These are phyloP conservation scores for Potamilus streckersoni DNA, from an alignment of 1,140 invertebrate genomes.

Conservation along the genomic window DNA sequence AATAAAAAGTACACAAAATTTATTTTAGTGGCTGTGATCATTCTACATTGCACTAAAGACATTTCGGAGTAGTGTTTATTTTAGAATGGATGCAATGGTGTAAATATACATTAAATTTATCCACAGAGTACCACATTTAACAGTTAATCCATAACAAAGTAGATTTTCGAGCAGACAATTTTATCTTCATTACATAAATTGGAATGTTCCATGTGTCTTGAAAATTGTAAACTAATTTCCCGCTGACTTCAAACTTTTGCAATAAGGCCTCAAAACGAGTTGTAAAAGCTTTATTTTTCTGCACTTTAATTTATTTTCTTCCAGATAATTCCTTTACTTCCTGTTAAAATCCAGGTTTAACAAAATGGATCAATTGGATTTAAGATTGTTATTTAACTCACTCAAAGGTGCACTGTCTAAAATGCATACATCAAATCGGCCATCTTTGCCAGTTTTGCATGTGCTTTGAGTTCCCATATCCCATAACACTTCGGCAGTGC, in stretches of 20 bases:
- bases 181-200: background rate
- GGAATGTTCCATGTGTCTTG: background rate
- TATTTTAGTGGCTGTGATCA: too few species aligned
- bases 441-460: constrained; percentile 37
- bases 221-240: background rate
- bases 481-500: constrained; percentile 43
- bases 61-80: too few species aligned
- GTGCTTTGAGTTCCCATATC: constrained; percentile 35
- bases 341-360: background rate
- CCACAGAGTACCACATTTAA: too few species aligned
- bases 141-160: too few species aligned
- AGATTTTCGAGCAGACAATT: too few species aligned
- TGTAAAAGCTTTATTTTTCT: background rate
- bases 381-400: constrained; percentile 2
- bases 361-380: background rate
- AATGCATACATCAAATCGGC: constrained; percentile 39
- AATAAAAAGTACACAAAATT: background rate
- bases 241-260: background rate
- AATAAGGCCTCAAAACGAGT: background rate
- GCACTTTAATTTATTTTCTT: background rate
- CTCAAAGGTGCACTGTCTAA: constrained; percentile 45
- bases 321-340: background rate
- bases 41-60: too few species aligned
- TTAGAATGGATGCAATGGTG: too few species aligned
- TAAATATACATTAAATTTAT: too few species aligned